Evolutionary conservation across 2,888 invertebrate species (phyloP), one percentile per base, ranked within the genome.

Genomic region (Cerastis leucographa): DNA sequence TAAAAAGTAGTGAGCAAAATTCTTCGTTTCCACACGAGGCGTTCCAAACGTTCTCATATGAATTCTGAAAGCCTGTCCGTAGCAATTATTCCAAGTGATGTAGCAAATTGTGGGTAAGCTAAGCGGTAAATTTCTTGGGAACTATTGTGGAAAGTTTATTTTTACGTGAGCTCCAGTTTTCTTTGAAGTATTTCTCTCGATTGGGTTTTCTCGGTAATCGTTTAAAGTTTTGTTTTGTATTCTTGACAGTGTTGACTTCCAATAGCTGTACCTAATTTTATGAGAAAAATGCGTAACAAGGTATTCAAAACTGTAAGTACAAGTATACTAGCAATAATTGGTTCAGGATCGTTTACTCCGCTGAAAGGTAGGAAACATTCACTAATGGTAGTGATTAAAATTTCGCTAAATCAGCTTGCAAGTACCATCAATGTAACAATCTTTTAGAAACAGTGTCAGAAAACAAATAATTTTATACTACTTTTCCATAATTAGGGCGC

Each of bases 61-160:
- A 76, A 73, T 75, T 83, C 90, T 91, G 89, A 91, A 91, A 91
- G 91, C 89, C 88, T 90, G 89, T 90, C 90, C 88, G 87, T 86
- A 76, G 68, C 89, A 90, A 92, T 93, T 92, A 92, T 92, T 91
- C 91, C 89, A 90, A 91, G 88, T 92, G 93, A 93, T 91, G 91
- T 91, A 89, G 92, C 92, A 92, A 92, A 91, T 92, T 92, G 90
- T 89, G 89, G 86, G 89, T 88, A 86, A 85, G 76, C 87, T 81
- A 73, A 64, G 79, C 59, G 73, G 75, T 69, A 81, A 70, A 69
- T 51, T 74, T 44, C 44, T 88, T 86, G 73, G 83, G 85, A 80
- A 65, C 56, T 72, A 40, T 72, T 62, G 69, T 73, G 59, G 29
- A 61, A n/a, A 56, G 9, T 71, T 78, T 69, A 75, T 72, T 64